These are phyloP conservation scores for Eulemur mongoz DNA, from an alignment of 2,797 vertebrate genomes.

Conservation along the genomic window DNA sequence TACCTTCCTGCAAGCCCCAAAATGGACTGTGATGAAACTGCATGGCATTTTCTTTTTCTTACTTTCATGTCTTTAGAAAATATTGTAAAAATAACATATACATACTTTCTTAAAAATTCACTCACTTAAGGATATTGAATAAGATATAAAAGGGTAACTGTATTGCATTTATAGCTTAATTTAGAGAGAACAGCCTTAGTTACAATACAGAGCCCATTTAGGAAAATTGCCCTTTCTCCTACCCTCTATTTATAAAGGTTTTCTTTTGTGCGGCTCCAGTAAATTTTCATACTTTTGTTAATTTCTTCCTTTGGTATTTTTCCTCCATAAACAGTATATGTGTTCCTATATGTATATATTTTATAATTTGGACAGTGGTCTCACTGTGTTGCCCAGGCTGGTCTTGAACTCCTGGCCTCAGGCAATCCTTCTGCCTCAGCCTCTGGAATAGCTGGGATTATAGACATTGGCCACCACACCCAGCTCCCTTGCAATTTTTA, in stretches of 20 bases:
- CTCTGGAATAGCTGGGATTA: background rate
- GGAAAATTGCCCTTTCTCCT: background rate
- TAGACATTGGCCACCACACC: background rate
- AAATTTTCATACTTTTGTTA: background rate
- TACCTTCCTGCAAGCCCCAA: background rate
- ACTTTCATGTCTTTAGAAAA: background rate
- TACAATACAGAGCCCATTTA: background rate
- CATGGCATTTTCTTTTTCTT: background rate
- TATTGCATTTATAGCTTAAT: background rate
- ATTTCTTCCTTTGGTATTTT: slow-evolving; percentile 20
- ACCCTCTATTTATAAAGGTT: background rate
- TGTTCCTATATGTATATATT: too few species aligned
- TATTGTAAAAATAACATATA: background rate
- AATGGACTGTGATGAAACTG: background rate
- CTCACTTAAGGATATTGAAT: background rate
- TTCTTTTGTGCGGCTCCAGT: background rate
- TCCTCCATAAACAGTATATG: background rate
- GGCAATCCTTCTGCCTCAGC: background rate
- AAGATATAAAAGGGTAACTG: background rate
- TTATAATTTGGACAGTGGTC: background rate
- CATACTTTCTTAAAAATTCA: background rate
- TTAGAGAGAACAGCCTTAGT: background rate
- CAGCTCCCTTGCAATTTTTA: background rate
- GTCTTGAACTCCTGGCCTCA: background rate
- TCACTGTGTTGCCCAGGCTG: background rate